Base-by-base conservation (phyloP, 2,888 invertebrate species). In the Pyrochroa serraticornis region DNA sequence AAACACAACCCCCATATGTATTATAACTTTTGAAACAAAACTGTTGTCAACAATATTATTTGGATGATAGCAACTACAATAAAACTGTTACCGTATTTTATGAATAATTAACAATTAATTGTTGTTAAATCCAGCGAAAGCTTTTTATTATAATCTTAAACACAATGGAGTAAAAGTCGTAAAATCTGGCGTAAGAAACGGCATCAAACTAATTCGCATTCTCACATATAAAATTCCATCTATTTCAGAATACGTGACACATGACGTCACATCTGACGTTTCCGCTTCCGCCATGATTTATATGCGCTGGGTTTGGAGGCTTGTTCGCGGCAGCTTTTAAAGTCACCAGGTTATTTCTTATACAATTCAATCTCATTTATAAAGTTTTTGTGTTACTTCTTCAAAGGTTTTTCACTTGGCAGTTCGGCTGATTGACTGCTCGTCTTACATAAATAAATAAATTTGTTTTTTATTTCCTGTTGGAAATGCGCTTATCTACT, bases 251-350 rank as follows among this genome's bases (percentile, higher is more conserved):
- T 48, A 42, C 53, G 53, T 38, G 52, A 53, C 53, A 36, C 31
- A 36, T 58, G 47, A 56, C 52, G 60, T 53, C 47, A 57, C 53
- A 14, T 45, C 10, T 48, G 47, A 47, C 41, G 32, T 47, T 56
- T 57, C 57, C 48, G 46, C 30, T 47, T 58, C 50, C 54, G 42
- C 36, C 49, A 50, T 61, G 61, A 54, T 61, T 61, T 61, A 58
- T 61, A 50, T 53, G 43, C 50, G 22, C 53, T 12, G 52, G 47
- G 35, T 48, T 36, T 57, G 30, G 43, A 41, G 35, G 39, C 54
- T 58, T 44, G 51, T 57, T 53, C 47, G 12, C 32, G 38, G 51
- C 44, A 44, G 58, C 44, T 62, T 58, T 53, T 45, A 58, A 58
- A 58, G 48, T 62, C 55, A 48, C 53, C 49, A 47, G 43, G 48